These are phyloP conservation scores for Lithophane semibrunnea DNA, from an alignment of 2,888 invertebrate genomes.

Conservation along the genomic window DNA sequence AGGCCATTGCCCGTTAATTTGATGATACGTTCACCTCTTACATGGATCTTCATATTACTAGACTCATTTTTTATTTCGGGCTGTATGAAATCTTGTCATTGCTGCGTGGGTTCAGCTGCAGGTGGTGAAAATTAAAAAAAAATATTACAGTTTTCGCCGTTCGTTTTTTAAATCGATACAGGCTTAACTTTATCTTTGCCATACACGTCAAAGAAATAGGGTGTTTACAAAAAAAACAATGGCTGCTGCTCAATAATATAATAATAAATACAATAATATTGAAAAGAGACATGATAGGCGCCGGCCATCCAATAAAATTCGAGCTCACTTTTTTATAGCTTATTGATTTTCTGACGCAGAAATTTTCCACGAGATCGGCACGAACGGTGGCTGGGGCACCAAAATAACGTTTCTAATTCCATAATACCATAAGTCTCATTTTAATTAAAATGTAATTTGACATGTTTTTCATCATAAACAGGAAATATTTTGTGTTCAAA, in stretches of 20 bases:
- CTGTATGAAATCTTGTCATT: conserved; percentile 39
- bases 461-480: not conserved
- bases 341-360: conserved; percentile 57
- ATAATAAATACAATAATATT: not conserved
- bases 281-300: conserved; percentile 34
- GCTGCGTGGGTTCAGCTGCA: conserved; percentile 13
- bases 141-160: conserved; percentile 1
- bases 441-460: conserved; percentile 27
- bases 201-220: too few species aligned
- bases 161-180: not conserved
- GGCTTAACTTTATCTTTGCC: too few species aligned
- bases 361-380: conserved; percentile 47
- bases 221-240: too few species aligned
- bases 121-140: not conserved
- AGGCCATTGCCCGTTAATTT: conserved; percentile 71
- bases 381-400: conserved; percentile 40
- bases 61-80: conserved; percentile 47
- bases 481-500: not conserved
- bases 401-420: conserved; percentile 25
- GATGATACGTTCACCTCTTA: conserved; percentile 70
- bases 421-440: conserved; percentile 3
- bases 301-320: conserved; percentile 40
- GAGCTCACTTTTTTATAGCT: conserved; percentile 31
- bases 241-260: not conserved
- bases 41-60: conserved; percentile 52